phyloP scores from a whole-genome alignment of 2,113 vertebrate genomes.

The Eulemur macaco region DNA sequence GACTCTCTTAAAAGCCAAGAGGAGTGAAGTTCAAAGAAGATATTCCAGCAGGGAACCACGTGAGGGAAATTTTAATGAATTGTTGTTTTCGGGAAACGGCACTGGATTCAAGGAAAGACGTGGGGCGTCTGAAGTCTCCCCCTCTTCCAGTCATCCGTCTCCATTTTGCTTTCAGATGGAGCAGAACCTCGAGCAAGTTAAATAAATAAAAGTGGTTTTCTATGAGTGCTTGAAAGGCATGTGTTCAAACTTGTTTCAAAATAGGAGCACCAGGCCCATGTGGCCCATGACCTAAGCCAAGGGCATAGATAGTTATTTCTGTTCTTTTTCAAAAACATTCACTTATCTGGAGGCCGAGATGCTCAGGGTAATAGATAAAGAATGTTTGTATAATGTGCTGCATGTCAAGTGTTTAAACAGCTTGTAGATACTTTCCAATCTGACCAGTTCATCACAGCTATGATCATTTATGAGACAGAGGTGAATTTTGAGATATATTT shows the following conservation, averaged over 20 bases:
- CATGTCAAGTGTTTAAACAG: background rate
- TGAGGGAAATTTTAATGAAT: background rate
- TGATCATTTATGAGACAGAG: background rate
- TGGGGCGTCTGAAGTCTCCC: background rate
- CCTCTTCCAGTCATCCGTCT: background rate
- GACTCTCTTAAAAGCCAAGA: background rate
- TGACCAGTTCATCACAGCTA: background rate
- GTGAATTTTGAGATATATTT: constrained; percentile 24
- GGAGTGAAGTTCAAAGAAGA: background rate
- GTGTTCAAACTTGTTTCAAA: constrained; percentile 29
- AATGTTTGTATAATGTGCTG: background rate
- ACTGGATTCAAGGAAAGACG: background rate
- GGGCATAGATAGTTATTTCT: background rate
- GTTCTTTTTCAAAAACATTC: background rate
- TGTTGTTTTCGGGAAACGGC: background rate
- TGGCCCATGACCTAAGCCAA: background rate
- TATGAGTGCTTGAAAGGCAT: background rate
- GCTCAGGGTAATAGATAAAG: background rate
- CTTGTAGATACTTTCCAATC: constrained; percentile 1
- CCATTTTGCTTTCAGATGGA: background rate
- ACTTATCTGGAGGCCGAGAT: background rate
- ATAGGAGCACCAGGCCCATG: background rate
- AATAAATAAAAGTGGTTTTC: background rate
- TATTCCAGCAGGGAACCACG: background rate
- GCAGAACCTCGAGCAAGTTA: background rate